phyloP scores from a whole-genome alignment of 2,888 invertebrate genomes.

The Chrysotoxum bicinctum region DNA sequence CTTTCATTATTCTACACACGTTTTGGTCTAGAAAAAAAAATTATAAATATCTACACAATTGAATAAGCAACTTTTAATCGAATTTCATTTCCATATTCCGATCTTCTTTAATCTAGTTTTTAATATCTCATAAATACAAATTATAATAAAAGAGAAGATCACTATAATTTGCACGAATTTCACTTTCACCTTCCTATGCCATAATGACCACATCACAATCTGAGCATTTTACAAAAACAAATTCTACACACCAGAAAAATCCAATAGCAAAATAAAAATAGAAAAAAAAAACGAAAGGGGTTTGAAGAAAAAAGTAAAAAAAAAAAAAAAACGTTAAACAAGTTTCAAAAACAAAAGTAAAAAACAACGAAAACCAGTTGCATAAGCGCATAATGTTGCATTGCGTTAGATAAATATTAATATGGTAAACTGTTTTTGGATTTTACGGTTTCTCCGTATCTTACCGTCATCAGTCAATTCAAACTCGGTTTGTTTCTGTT shows the following conservation, averaged over 20 bases:
- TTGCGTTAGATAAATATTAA: conserved; percentile 31
- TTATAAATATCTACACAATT: background rate
- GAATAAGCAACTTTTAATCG: background rate
- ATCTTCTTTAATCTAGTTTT: background rate
- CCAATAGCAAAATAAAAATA: conserved; percentile 16
- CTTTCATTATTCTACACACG: conserved; percentile 29
- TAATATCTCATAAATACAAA: background rate
- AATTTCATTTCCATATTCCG: conserved; percentile 10
- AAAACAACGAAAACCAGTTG: conserved; percentile 60
- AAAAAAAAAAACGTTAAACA: conserved; percentile 20
- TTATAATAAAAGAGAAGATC: background rate
- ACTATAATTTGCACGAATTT: conserved; percentile 20
- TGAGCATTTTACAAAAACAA: background rate
- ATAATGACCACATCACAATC: conserved; percentile 46
- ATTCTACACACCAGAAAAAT: background rate
- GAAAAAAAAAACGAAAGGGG: conserved; percentile 52
- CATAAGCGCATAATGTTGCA: conserved; percentile 54
- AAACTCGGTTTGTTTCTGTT: conserved; percentile 80
- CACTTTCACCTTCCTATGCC: conserved; percentile 71
- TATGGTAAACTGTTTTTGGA: background rate
- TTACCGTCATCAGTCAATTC: conserved; percentile 81
- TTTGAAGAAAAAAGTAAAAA: conserved; percentile 12
- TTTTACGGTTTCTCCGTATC: conserved; percentile 49
- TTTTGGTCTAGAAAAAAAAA: conserved; percentile 3
- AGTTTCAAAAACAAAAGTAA: conserved; percentile 30